These are phyloP conservation scores for Parnassius orleans DNA, from an alignment of 2,888 invertebrate species.

Conservation along the genomic window DNA sequence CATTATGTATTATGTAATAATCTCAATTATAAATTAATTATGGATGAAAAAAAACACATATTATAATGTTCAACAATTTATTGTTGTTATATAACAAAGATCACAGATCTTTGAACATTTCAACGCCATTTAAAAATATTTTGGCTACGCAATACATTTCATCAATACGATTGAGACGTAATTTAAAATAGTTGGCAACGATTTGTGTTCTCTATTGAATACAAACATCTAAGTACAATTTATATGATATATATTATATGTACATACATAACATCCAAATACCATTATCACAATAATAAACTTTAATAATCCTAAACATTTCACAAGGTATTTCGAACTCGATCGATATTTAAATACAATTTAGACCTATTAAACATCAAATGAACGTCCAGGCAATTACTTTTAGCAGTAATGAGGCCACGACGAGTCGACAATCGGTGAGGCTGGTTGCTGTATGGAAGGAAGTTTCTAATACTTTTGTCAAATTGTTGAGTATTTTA, in stretches of 20 bases:
- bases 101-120: slow-evolving; percentile 66
- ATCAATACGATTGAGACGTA: slow-evolving; percentile 1
- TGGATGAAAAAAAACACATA: slow-evolving; percentile 24
- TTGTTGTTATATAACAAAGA: slow-evolving; percentile 70
- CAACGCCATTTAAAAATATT: slow-evolving; percentile 43
- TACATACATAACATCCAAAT: not conserved
- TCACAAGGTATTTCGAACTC: not conserved
- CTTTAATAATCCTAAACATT: slow-evolving; percentile 10
- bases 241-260: not conserved
- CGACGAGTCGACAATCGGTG: too few relatives aligned
- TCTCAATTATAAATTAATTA: too few relatives aligned
- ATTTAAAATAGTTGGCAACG: not conserved
- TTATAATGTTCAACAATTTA: slow-evolving; percentile 65
- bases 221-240: not conserved
- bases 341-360: slow-evolving; percentile 2
- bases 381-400: not conserved
- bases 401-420: slow-evolving; percentile 1
- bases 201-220: not conserved
- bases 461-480: too few relatives aligned
- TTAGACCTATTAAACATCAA: slow-evolving; percentile 3
- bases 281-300: not conserved
- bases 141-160: slow-evolving; percentile 30
- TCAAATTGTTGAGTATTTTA: too few relatives aligned
- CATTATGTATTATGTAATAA: too few relatives aligned
- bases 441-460: too few relatives aligned